phyloP scores from a whole-genome alignment of 2,888 invertebrate genomes.

The Ferdinandea cuprea region DNA sequence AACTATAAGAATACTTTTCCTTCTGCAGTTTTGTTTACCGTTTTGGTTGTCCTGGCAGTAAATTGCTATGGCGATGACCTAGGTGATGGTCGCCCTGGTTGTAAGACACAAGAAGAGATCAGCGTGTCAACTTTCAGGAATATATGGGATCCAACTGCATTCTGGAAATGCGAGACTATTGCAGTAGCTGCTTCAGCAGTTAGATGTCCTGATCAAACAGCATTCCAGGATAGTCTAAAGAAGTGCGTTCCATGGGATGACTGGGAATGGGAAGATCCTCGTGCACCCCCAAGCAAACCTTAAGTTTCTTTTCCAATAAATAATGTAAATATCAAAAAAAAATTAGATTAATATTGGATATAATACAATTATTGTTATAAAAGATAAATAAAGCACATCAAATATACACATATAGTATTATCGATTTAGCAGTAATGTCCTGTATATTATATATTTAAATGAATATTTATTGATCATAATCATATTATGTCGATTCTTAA shows the following conservation, averaged over 20 bases:
- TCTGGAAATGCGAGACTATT: conserved; percentile 77
- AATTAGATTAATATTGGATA: no score
- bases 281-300: conserved; percentile 75
- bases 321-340: no score
- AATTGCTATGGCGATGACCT: conserved; percentile 46
- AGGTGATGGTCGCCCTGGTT: conserved; percentile 78
- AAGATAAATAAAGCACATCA: no score
- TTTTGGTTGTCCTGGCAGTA: conserved; percentile 74
- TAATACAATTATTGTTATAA: no score
- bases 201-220: conserved; percentile 76
- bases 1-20: neutral
- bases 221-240: conserved; percentile 77
- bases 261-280: conserved; percentile 79
- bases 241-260: conserved; percentile 79
- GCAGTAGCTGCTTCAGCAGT: conserved; percentile 75
- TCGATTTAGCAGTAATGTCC: no score
- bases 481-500: no score
- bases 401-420: no score
- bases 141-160: conserved; percentile 79
- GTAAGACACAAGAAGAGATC: conserved; percentile 77
- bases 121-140: conserved; percentile 76
- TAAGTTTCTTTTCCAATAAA: neutral
- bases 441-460: no score
- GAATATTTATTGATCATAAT: no score
- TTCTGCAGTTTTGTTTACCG: conserved; percentile 22